A percentile compares a stretch with the other conserved stretches of the same genome.
These are phyloP conservation scores for Rhabdornis inornatus DNA, from an alignment of 2,113 vertebrate species.

Conservation along the genomic window DNA sequence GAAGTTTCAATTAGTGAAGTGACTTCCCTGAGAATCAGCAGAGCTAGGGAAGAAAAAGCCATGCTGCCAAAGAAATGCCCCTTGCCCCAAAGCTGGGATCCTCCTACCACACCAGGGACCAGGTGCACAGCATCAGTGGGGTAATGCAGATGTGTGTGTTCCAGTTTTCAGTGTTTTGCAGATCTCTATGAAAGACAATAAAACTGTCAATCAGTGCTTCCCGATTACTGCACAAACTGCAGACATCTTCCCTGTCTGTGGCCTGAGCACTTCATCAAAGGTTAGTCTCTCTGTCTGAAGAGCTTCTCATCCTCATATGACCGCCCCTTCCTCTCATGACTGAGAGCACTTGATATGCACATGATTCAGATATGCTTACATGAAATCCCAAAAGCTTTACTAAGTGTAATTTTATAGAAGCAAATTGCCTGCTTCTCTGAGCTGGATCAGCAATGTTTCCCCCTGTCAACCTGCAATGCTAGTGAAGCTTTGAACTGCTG, in stretches of 20 bases:
- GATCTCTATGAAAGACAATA: not conserved
- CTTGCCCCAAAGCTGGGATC: not conserved
- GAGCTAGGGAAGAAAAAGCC: not conserved
- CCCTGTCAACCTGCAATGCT: not conserved
- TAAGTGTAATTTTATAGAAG: constrained; percentile 12
- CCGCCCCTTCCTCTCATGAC: not conserved
- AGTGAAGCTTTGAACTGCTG: not conserved
- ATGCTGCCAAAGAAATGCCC: not conserved
- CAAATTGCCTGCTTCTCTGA: not conserved
- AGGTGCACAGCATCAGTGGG: not conserved
- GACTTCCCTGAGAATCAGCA: not conserved
- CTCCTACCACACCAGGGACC: not conserved
- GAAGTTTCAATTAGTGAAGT: not conserved
- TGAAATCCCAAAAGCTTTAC: not conserved
- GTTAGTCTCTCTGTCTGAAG: not conserved
- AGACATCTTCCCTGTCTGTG: not conserved
- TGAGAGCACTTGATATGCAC: not conserved
- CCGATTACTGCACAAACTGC: not conserved
- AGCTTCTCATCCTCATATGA: constrained; percentile 18
- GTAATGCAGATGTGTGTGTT: not conserved
- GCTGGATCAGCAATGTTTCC: not conserved
- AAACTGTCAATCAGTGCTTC: not conserved
- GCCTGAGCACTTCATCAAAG: not conserved
- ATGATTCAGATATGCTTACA: not conserved
- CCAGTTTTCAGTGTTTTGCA: not conserved